These are phyloP conservation scores for Dromococcyx pavoninus DNA, from an alignment of 2,797 vertebrate genomes.

Conservation along the genomic window DNA sequence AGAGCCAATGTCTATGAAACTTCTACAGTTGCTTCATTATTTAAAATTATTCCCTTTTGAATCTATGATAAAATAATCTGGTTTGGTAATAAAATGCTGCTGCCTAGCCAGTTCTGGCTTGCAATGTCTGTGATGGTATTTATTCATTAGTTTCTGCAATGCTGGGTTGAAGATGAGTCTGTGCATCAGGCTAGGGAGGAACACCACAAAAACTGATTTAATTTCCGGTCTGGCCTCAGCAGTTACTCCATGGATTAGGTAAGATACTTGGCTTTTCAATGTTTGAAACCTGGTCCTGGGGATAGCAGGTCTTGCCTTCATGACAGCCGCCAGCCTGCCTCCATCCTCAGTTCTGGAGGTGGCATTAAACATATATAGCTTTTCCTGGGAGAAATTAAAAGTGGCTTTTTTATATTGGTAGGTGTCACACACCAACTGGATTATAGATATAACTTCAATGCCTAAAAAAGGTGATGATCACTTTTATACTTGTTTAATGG, in stretches of 20 bases:
- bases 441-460: not conserved
- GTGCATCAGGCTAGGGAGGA: not conserved
- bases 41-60: not conserved
- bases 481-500: not conserved
- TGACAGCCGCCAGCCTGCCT: not conserved
- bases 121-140: fast-evolving
- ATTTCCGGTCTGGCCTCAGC: not conserved
- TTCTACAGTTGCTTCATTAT: not conserved
- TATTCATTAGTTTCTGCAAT: not conserved
- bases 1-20: not conserved
- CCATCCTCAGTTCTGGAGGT: not conserved
- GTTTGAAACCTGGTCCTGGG: not conserved
- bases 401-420: not conserved
- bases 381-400: not conserved
- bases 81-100: not conserved
- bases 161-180: not conserved
- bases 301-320: not conserved
- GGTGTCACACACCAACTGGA: not conserved
- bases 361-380: not conserved
- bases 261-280: not conserved
- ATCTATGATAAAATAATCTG: not conserved
- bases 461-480: not conserved
- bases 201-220: not conserved
- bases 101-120: not conserved
- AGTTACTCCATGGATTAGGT: not conserved